These are phyloP conservation scores for Lepidostoma basale DNA, from an alignment of 1,140 invertebrate species.

Conservation along the genomic window DNA sequence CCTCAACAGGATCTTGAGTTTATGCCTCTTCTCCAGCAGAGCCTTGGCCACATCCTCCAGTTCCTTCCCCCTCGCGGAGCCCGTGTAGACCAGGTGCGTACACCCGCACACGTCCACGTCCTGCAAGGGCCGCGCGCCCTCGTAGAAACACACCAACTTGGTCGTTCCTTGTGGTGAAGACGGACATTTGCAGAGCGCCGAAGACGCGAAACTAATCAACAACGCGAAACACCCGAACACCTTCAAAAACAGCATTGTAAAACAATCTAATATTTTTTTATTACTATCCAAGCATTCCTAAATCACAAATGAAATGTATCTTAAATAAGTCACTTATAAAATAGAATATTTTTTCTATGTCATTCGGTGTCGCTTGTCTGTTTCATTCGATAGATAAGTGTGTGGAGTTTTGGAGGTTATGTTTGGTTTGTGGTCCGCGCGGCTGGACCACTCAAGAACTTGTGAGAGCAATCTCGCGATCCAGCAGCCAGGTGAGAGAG, in stretches of 20 bases:
- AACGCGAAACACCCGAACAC: conserved; percentile 16
- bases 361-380: too few species aligned
- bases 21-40: conserved; percentile 56
- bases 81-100: conserved; percentile 59
- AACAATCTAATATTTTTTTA: not conserved
- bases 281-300: not conserved
- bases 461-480: conserved; percentile 5
- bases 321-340: too few species aligned
- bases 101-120: conserved; percentile 55
- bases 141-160: conserved; percentile 55
- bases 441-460: conserved; percentile 17
- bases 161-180: conserved; percentile 51
- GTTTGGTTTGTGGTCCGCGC: conserved; percentile 9
- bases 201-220: conserved; percentile 3
- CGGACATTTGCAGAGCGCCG: conserved; percentile 38
- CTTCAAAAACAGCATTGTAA: conserved; percentile 12
- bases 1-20: conserved; percentile 56
- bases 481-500: conserved; percentile 4
- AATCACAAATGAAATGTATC: too few species aligned
- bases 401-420: not conserved
- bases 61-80: conserved; percentile 55
- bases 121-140: conserved; percentile 29
- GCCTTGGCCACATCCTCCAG: conserved; percentile 54
- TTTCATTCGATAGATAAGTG: not conserved
- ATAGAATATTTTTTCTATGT: too few species aligned